Evolutionary conservation across 2,888 invertebrate genomes (phyloP), one percentile per base, ranked within the genome.

Genomic region (Drosophila formosana): DNA sequence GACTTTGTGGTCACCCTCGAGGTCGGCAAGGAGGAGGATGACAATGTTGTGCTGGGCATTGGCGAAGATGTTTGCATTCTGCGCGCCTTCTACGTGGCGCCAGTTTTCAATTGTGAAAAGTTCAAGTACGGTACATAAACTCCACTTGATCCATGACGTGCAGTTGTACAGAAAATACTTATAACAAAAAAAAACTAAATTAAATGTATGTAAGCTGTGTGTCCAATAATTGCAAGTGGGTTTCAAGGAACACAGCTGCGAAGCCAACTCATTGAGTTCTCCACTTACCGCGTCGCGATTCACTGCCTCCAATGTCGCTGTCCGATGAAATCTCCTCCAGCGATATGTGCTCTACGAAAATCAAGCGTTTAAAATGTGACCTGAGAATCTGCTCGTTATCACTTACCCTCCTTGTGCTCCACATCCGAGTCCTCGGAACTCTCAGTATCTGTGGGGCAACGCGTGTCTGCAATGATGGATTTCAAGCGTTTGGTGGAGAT

Each of bases 401-500:
- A 39, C 55, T 57, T 68, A 91, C 92, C 92, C 57, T 91, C 89
- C 30, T 91, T 83, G 26, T 79, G 90, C 53, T 91, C 82, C 0
- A 91, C 90, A 79, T 93, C 93, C 0, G 92, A 92, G 51, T 92
- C 92, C 18, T 89, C 86, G 0, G 92, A 92, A 13, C 91, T 90
- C 53, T 93, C 93, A 0, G 93, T 92, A 57, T 93, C 93, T 0
- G 91, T 89, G 3, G 93, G 93, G 60, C 93, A 93, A 30, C 88
- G 88, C 0, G 90, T 89, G n/a, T 86, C 88, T 13, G 88, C 89
- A 52, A 95, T 92, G 8, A 94, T 93, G 0, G 95, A 93, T 34
- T 93, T 92, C 0, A 95, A 91, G 0, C 95, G 93, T 76, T 95
- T 95, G 0, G 94, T 94, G 30, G 95, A 95, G 61, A 95, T 94